Evolutionary conservation across 2,113 vertebrate genomes (phyloP), one percentile per base, ranked within the genome.

Genomic region (Stigmatopora argus): DNA sequence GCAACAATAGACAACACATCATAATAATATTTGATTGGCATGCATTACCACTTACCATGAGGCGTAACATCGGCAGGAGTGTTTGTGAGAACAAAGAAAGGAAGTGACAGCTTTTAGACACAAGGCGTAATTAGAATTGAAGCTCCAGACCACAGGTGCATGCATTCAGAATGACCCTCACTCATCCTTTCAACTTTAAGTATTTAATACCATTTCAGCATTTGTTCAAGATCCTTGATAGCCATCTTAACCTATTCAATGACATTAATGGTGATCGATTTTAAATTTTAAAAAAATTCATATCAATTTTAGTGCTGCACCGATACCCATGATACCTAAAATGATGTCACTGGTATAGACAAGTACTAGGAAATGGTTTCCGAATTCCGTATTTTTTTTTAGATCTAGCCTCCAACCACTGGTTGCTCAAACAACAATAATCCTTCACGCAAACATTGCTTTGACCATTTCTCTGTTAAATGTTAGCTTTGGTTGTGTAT

Each of bases 1-100:
- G 35, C 38, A 5, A 4, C 13, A 21, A 45, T 44, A 23, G 15
- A 19, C 7, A 56, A 31, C 7, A 15, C 14, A 17, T 34, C 1
- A 23, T 31, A 1, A 31, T 7, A 7, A 21, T 56, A 31, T 31
- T 14, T 56, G 26, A 31, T 41, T 41, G 13, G 57, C 79, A 78
- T 73, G 65, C 72, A 48, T 71, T 62, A 61, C 49, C 62, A 88
- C 88, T 89, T 78, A 89, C 87, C 85, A 21, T 59, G 1, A 4
- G 38, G 6, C 31, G 63, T 64, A 71, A 67, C 70, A 62, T 47
- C 75, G 76, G 76, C 78, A 70, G 83, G 73, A 88, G 69, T 51
- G 69, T 78, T 67, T 79, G 64, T 77, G 57, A 70, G 77, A 56
- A 66, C 62, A 68, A 78, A 64, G 61, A 69, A 69, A 21, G 70